Conservation (phyloP, 2,113 vertebrate genomes). For the Himantopus leucocephalus region DNA sequence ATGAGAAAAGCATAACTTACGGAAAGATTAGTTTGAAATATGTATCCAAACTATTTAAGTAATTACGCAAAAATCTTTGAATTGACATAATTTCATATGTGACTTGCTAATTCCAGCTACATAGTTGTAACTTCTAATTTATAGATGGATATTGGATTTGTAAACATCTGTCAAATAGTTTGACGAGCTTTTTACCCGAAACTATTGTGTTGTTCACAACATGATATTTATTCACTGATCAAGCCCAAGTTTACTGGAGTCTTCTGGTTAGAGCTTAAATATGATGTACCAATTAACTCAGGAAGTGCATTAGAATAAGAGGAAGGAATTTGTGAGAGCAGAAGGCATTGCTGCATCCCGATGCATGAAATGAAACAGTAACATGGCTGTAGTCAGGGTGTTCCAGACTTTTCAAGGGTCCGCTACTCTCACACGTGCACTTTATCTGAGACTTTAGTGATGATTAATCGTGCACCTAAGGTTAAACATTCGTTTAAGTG, state of each 20-base stretch:
- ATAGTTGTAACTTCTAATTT: background rate
- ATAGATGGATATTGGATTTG: background rate
- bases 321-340: background rate
- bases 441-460: background rate
- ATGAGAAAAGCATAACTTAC: background rate
- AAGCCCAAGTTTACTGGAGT: background rate
- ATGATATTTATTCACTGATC: background rate
- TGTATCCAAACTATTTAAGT: background rate
- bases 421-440: rapidly evolving
- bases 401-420: background rate
- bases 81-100: background rate
- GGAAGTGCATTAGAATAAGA: background rate
- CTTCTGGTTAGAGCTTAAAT: background rate
- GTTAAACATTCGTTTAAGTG: background rate
- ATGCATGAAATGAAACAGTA: background rate
- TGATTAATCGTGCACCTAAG: background rate
- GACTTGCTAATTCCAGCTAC: background rate
- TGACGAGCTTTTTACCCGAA: background rate
- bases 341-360: background rate
- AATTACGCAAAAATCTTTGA: background rate
- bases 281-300: background rate
- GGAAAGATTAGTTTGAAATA: background rate
- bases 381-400: background rate
- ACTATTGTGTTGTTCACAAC: background rate
- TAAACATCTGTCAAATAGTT: background rate